Base-by-base conservation (phyloP, 2,113 vertebrate species). In the Accipiter virgatus region DNA sequence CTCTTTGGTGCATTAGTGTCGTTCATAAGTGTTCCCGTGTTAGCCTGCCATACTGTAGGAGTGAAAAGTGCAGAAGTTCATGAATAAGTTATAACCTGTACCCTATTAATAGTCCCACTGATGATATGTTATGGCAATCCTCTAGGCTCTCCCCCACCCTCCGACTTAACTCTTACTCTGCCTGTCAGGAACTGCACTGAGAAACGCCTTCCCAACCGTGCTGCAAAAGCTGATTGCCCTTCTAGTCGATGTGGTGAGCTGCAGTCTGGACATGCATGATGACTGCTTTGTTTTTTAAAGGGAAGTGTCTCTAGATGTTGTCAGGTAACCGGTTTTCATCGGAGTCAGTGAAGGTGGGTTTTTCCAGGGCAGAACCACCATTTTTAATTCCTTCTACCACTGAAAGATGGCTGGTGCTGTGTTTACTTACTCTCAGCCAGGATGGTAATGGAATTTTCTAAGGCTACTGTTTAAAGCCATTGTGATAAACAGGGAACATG, bases 61-160 rank as follows among this genome's bases (percentile, higher is more conserved):
- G 81, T 95, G 91, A 95, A 97, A 95, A 97, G 96, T 97, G 89
- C 93, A 87, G 68, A 86, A 93, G 86, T 96, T 96, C 95, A 97
- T 97, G 91, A 95, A 97, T 97, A 94, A 97, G 89, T 95, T 94
- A 97, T 95, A 95, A 94, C 81, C 95, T 85, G 84, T 91, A 95
- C 93, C 83, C 84, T 96, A 93, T 95, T 97, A 95, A 95, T 95
- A 97, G 89, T 95, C 66, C 83, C 91, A 88, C 74, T 91, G 93
- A 96, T 97, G 87, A 94, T 95, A 96, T 42, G 86, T 90, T 93
- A 93, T 40, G 32, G 93, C 91, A 96, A 88, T 79, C 91, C 81
- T 94, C 78, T 77, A 70, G 32, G 25, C 94, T 89, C 59, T 65
- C 53, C 72, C n/a, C 53, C 58, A 80, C 63, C 53, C 50, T 80